Conservation (phyloP, 2,888 invertebrate genomes). For the Crematogaster levior region DNA sequence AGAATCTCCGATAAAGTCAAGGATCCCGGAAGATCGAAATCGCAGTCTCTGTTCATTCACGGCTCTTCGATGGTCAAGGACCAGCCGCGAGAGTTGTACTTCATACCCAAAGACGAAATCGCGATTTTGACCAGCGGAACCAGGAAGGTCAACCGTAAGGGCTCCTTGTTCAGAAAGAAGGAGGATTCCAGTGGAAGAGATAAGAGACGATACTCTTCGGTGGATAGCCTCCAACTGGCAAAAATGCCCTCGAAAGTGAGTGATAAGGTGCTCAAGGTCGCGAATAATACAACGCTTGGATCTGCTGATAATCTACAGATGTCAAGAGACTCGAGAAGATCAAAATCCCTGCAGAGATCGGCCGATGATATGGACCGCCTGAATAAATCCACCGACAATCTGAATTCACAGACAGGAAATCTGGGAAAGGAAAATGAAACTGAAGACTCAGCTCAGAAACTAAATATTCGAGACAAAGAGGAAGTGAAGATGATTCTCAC, state of each 20-base stretch:
- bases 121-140: constrained; percentile 70
- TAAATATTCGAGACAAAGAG: constrained; percentile 83
- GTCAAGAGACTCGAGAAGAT: constrained; percentile 71
- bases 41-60: constrained; percentile 51
- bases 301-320: constrained; percentile 82
- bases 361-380: constrained; percentile 79
- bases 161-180: constrained; percentile 77
- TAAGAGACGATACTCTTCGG: constrained; percentile 82
- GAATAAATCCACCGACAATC: constrained; percentile 79
- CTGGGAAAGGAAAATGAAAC: constrained; percentile 68
- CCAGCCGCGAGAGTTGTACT: constrained; percentile 64
- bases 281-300: constrained; percentile 75
- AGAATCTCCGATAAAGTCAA: not conserved
- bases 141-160: constrained; percentile 78
- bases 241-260: constrained; percentile 68
- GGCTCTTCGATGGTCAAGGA: constrained; percentile 59
- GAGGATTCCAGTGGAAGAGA: constrained; percentile 56
- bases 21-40: constrained; percentile 16
- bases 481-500: constrained; percentile 91
- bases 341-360: constrained; percentile 79
- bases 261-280: constrained; percentile 72
- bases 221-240: constrained; percentile 81
- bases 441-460: constrained; percentile 53
- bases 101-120: constrained; percentile 77
- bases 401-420: constrained; percentile 76